phyloP scores from a whole-genome alignment of 1,140 invertebrate genomes.

The Diabrotica undecimpunctata region DNA sequence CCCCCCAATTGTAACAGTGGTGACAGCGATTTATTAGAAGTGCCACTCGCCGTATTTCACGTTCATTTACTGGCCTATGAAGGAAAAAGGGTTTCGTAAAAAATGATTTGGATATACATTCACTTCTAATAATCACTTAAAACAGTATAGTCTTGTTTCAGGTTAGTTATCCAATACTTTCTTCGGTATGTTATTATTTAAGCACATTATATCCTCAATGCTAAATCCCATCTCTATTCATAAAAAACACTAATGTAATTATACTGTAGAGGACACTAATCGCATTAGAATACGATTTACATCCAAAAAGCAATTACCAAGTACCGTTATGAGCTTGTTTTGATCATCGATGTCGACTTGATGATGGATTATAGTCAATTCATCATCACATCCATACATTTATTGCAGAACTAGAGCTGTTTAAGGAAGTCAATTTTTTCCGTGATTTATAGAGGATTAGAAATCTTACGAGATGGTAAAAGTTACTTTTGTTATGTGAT shows the following conservation, averaged over 20 bases:
- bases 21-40: too few species aligned
- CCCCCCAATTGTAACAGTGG: too few species aligned
- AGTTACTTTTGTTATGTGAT: neutral
- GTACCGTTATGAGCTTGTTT: slow-evolving; percentile 2
- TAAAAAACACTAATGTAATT: neutral
- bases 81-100: too few species aligned
- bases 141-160: too few species aligned
- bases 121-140: too few species aligned
- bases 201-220: too few species aligned
- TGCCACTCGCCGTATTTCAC: too few species aligned
- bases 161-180: too few species aligned
- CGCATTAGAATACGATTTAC: neutral
- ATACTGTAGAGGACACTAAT: neutral
- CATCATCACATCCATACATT: neutral
- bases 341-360: neutral
- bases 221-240: neutral
- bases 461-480: neutral
- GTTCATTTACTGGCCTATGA: too few species aligned
- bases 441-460: neutral
- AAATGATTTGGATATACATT: too few species aligned
- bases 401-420: neutral
- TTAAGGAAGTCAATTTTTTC: neutral
- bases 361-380: neutral
- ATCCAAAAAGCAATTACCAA: neutral
- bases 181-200: too few species aligned